These are phyloP conservation scores for Accipiter cooperii DNA, from an alignment of 2,113 vertebrate species.

Conservation along the genomic window DNA sequence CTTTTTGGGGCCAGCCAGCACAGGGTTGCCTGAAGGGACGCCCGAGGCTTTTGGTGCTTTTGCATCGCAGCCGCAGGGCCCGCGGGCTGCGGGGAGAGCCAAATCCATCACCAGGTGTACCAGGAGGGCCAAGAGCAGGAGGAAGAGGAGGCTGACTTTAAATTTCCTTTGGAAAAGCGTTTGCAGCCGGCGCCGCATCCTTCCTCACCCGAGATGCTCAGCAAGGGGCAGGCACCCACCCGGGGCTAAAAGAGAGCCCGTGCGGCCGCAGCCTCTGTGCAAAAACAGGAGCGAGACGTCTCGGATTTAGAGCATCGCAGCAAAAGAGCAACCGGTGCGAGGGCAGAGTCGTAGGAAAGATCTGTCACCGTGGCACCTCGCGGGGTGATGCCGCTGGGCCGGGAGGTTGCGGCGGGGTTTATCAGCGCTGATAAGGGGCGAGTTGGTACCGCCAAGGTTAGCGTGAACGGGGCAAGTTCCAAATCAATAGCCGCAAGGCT, in stretches of 20 bases:
- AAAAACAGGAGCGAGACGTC: neutral
- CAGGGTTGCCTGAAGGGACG: rapidly evolving
- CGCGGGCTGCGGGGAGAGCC: neutral
- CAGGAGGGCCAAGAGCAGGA: constrained; percentile 67
- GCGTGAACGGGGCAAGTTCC: constrained; percentile 1
- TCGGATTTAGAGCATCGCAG: neutral
- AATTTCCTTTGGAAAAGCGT: constrained; percentile 61
- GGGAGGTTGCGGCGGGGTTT: neutral
- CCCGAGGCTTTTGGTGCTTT: neutral
- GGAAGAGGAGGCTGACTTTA: constrained; percentile 66
- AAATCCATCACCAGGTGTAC: constrained; percentile 72
- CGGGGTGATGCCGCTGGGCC: neutral
- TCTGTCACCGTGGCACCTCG: neutral
- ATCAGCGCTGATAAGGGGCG: neutral
- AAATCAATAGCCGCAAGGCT: constrained; percentile 6
- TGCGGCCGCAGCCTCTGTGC: neutral
- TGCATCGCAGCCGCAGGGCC: neutral
- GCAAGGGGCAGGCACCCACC: neutral
- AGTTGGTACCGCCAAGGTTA: constrained; percentile 34
- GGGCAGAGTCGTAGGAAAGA: neutral
- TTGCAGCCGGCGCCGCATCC: constrained; percentile 12
- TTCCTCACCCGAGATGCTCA: neutral
- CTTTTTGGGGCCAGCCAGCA: neutral
- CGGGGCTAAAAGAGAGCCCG: neutral
- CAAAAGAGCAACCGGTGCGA: neutral